phyloP scores from a whole-genome alignment of 2,797 vertebrate genomes.

The Pterois miles region DNA sequence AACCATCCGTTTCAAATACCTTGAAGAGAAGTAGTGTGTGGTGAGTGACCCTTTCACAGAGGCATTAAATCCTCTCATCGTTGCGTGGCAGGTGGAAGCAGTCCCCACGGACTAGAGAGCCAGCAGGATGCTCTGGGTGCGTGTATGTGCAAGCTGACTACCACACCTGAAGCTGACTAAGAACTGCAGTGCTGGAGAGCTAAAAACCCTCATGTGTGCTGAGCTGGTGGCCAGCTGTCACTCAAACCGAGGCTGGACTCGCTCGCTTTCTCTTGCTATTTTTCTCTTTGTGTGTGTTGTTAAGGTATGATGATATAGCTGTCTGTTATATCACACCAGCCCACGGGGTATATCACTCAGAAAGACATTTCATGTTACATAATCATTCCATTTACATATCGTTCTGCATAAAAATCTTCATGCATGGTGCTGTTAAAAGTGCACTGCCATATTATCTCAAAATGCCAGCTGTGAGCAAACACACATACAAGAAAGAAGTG shows the following conservation, averaged over 20 bases:
- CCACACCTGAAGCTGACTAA: conserved; percentile 56
- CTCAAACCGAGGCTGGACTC: conserved; percentile 32
- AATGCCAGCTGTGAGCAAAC: conserved; percentile 43
- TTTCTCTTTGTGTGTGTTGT: conserved; percentile 46
- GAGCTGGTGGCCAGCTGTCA: conserved; percentile 59
- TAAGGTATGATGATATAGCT: conserved; percentile 54
- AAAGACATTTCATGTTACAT: conserved; percentile 63
- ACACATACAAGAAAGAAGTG: neutral
- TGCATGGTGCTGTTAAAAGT: conserved; percentile 19
- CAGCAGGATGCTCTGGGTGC: neutral
- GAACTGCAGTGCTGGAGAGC: conserved; percentile 27
- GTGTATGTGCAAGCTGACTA: conserved; percentile 28
- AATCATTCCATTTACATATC: conserved; percentile 64
- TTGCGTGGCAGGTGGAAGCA: conserved; percentile 23
- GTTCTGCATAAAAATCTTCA: conserved; percentile 51
- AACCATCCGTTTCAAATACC: conserved; percentile 38
- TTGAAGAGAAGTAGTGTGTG: neutral
- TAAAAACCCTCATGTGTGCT: conserved; percentile 26
- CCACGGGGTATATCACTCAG: conserved; percentile 63
- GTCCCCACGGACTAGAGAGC: neutral
- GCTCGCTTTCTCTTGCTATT: conserved; percentile 11
- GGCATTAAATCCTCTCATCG: conserved; percentile 41
- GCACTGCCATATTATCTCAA: conserved; percentile 34
- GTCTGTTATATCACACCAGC: conserved; percentile 68
- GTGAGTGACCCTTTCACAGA: conserved; percentile 38